Conservation (phyloP, 2,797 vertebrate genomes). For the Holocentrus rufus region DNA sequence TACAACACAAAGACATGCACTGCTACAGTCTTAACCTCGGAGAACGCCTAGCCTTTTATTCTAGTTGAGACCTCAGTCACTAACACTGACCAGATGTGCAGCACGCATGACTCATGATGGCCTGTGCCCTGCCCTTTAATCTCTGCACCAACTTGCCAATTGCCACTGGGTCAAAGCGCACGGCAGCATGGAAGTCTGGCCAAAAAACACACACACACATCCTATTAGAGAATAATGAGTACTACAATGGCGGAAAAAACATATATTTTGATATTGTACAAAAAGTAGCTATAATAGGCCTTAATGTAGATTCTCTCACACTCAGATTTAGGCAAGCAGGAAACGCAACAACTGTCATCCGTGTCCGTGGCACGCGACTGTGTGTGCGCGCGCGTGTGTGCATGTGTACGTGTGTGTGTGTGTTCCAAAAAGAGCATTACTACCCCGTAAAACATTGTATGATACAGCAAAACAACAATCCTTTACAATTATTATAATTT, state of each 20-base stretch:
- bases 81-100: conserved; percentile 67
- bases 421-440: neutral
- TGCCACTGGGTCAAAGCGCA: conserved; percentile 59
- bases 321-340: conserved; percentile 13
- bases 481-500: neutral
- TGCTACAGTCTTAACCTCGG: neutral
- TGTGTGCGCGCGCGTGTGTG: neutral
- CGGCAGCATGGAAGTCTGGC: neutral
- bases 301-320: no score
- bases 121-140: conserved; percentile 68
- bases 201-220: neutral
- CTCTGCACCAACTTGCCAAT: conserved; percentile 62
- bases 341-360: conserved; percentile 14
- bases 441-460: neutral
- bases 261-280: neutral
- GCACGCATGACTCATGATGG: conserved; percentile 57
- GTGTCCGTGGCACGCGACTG: neutral
- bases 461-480: neutral
- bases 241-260: no score
- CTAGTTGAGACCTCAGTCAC: conserved; percentile 38
- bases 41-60: conserved; percentile 2
- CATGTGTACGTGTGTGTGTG: neutral
- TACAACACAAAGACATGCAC: conserved; percentile 1
- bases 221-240: neutral
- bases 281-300: no score